Conservation (phyloP, 2,797 vertebrate species). For the Syndactyla subalaris region DNA sequence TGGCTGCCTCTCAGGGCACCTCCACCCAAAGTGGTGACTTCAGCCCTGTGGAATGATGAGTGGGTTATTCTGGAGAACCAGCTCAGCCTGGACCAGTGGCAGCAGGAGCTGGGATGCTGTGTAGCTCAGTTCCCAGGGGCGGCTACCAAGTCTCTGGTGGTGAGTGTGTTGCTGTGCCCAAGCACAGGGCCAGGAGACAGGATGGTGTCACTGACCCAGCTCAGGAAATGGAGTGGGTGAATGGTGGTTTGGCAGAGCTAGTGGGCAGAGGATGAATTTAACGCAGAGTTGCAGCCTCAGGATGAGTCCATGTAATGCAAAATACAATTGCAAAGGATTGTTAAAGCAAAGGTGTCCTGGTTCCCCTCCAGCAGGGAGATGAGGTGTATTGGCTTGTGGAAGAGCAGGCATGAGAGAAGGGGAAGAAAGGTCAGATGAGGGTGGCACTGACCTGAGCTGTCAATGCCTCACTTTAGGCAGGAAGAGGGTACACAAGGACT, state of each 20-base stretch:
- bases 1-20: not conserved
- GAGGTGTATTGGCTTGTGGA: rapidly evolving
- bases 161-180: not conserved
- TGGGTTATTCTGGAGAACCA: not conserved
- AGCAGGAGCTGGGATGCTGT: not conserved
- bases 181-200: not conserved
- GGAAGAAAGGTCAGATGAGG: not conserved
- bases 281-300: not conserved
- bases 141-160: not conserved
- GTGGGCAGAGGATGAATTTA: not conserved
- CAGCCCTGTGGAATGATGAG: not conserved
- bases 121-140: not conserved
- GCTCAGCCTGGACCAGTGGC: not conserved
- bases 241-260: not conserved
- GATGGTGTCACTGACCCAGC: not conserved
- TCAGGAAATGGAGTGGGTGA: not conserved
- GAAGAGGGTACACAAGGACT: not conserved
- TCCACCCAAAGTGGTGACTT: conserved; percentile 20
- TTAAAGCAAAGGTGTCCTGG: not conserved
- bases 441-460: not conserved
- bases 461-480: not conserved
- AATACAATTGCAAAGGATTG: not conserved
- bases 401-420: not conserved
- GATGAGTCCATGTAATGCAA: not conserved
- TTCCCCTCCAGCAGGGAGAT: not conserved